Evolutionary conservation across 1,140 invertebrate species (phyloP), one percentile per base, ranked within the genome.

Genomic region (Sycophaga agraensis): DNA sequence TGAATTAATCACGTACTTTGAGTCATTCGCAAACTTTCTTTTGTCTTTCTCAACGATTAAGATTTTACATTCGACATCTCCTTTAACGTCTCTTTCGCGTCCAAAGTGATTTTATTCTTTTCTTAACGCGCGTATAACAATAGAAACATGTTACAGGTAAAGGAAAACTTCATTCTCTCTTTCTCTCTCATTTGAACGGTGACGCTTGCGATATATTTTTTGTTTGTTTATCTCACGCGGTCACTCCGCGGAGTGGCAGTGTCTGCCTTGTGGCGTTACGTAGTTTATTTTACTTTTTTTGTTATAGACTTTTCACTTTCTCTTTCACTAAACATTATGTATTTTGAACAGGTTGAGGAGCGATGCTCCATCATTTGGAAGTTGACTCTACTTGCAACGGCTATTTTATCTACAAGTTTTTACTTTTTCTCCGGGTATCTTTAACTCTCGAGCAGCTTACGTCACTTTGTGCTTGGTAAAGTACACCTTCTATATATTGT

Each of bases 181-280:
- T n/a, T 66, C 56, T 31, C 43, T 43, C 19, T 55, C 28, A 9
- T 17, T 45, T 39, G 39, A 39, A 49, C 34, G 48, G 45, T 63
- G 49, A 22, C 16, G 43, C 31, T 57, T 19, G 54, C 35, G 46
- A 46, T 58, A 17, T 26, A 46, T 39, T 51, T 24, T 42, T 58
- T 43, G 7, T 39, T 37, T 67, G 16, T 54, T 65, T 42, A 50
- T 70, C 42, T 43, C 14, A 67, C 54, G 64, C 62, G 62, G 59
- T 50, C 63, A 67, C 59, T 65, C 66, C 66, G 63, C 69, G 66
- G 65, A 70, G 62, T 77, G 77, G 75, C 77, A 79, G 76, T 79
- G 77, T 74, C 75, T 70, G 71, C 75, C 74, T 72, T 69, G 68
- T 68, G 75, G 74, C 71, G 66, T 75, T 74, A 58, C 46, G 35